A percentile compares a stretch with the other conserved stretches of the same genome.
These are phyloP conservation scores for Salticus scenicus DNA, from an alignment of 2,888 invertebrate species.

Conservation along the genomic window DNA sequence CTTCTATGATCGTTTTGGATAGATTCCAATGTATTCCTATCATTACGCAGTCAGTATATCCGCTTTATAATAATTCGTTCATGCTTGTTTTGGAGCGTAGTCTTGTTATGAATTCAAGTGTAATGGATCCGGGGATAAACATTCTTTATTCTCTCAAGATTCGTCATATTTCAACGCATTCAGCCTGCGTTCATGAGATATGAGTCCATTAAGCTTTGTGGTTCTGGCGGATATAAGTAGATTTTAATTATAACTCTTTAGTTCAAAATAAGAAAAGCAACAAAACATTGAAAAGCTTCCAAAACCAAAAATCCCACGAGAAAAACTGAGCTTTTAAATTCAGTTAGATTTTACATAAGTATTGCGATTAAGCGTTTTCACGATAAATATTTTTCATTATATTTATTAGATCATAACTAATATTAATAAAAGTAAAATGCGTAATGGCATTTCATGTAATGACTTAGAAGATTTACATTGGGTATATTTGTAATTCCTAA, in stretches of 20 bases:
- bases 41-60: slow-evolving; percentile 1
- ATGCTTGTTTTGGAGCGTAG: neutral
- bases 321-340: too few species aligned
- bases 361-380: too few species aligned
- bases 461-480: too few species aligned
- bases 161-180: neutral
- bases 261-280: neutral
- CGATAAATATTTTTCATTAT: too few species aligned
- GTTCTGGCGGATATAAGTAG: neutral
- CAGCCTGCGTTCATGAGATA: neutral
- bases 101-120: neutral
- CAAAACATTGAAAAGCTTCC: too few species aligned
- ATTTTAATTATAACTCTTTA: neutral
- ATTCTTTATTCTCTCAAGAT: neutral
- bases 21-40: neutral
- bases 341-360: too few species aligned
- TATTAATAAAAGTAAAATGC: too few species aligned
- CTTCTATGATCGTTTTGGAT: neutral
- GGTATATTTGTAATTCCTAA: too few species aligned
- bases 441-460: too few species aligned
- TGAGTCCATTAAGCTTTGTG: neutral
- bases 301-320: too few species aligned
- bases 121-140: neutral
- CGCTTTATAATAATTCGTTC: slow-evolving; percentile 3
- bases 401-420: too few species aligned